Conservation (phyloP, 2,113 vertebrate species). For the Crotalus tigris region DNA sequence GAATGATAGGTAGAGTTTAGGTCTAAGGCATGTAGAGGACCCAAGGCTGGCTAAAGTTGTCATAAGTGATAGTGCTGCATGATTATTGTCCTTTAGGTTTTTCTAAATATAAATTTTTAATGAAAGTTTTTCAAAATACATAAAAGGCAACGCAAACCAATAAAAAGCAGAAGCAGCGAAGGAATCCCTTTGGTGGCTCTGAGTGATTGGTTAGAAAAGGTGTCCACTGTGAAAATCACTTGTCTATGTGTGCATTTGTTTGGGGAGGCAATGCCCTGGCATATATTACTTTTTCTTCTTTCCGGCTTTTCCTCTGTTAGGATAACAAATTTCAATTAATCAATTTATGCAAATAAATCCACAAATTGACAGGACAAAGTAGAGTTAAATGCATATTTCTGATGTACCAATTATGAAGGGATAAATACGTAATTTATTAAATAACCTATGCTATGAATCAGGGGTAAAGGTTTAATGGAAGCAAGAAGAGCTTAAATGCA, state of each 20-base stretch:
- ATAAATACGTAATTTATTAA: not conserved
- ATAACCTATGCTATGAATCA: not conserved
- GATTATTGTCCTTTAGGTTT: not conserved
- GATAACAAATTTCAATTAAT: not conserved
- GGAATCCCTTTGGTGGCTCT: not conserved
- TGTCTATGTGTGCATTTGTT: not conserved
- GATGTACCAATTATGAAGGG: not conserved
- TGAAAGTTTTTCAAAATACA: not conserved
- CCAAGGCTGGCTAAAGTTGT: not conserved
- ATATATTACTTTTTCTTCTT: not conserved
- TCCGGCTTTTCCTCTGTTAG: not conserved
- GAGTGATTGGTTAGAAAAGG: not conserved
- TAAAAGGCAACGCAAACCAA: not conserved
- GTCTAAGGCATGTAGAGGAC: not conserved
- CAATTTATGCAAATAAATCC: not conserved
- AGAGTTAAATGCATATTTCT: not conserved
- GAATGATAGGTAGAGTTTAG: not conserved
- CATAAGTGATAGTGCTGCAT: not conserved
- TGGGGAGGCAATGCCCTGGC: not conserved
- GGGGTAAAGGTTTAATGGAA: not conserved
- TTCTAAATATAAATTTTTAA: not conserved
- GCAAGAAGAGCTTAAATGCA: not conserved
- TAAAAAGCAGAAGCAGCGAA: not conserved
- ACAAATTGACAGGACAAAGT: not conserved
- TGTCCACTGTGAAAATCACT: not conserved